These are phyloP conservation scores for Cherax quadricarinatus DNA, from an alignment of 1,140 invertebrate genomes.

Conservation along the genomic window DNA sequence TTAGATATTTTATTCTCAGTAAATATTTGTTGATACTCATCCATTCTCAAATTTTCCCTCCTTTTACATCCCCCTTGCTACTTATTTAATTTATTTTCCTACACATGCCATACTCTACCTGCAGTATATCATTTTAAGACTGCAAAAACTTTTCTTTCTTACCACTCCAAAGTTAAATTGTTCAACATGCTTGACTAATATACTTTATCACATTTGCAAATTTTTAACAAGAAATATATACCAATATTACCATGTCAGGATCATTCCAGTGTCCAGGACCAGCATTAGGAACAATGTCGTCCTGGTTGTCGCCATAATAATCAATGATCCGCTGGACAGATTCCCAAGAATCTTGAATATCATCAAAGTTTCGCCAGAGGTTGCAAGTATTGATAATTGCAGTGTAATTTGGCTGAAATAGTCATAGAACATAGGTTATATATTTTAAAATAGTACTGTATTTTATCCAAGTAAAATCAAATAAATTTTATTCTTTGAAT, in stretches of 20 bases:
- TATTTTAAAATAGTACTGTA: conserved; percentile 24
- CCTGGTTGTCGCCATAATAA: conserved; percentile 79
- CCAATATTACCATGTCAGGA: conserved; percentile 80
- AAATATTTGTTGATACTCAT: too few species aligned
- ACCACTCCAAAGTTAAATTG: too few species aligned
- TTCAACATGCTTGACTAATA: too few species aligned
- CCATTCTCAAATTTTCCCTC: too few species aligned
- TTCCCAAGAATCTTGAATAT: conserved; percentile 81
- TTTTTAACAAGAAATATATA: too few species aligned
- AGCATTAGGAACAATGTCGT: conserved; percentile 78
- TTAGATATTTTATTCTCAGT: too few species aligned
- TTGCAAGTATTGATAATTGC: conserved; percentile 80
- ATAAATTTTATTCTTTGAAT: neutral
- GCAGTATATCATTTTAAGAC: too few species aligned
- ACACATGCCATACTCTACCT: too few species aligned
- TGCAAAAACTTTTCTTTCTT: too few species aligned
- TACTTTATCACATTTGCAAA: too few species aligned
- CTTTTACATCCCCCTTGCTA: too few species aligned
- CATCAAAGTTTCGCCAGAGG: conserved; percentile 82
- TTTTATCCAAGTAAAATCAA: neutral
- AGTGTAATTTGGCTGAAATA: conserved; percentile 78
- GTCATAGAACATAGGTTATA: neutral
- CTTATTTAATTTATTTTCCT: too few species aligned
- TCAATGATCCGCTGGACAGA: conserved; percentile 79
- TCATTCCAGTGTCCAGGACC: conserved; percentile 82